These are phyloP conservation scores for Diplodus puntazzo DNA, from an alignment of 2,797 vertebrate genomes.

Conservation along the genomic window DNA sequence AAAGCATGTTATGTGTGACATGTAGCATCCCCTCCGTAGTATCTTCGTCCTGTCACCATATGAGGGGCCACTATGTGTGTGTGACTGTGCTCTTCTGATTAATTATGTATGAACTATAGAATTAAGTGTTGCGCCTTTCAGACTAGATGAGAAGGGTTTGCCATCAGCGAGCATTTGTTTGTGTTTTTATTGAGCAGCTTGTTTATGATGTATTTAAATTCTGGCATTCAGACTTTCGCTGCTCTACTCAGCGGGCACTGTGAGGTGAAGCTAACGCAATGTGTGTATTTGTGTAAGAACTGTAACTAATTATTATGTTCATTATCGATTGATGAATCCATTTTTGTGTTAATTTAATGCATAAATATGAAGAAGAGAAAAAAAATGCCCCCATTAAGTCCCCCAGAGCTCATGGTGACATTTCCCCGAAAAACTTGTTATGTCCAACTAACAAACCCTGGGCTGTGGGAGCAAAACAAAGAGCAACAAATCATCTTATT, in stretches of 20 bases:
- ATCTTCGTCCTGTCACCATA: not conserved
- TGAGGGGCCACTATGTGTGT: not conserved
- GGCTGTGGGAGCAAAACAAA: not conserved
- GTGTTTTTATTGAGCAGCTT: not conserved
- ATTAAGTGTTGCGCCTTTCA: not conserved
- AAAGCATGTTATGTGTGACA: conserved; percentile 47
- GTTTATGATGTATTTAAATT: not conserved
- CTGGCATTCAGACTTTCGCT: not conserved
- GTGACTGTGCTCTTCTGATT: not conserved
- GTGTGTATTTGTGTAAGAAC: conserved; percentile 2
- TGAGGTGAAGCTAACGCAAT: not conserved
- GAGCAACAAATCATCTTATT: conserved; percentile 5
- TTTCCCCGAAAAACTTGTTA: not conserved
- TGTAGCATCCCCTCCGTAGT: not conserved
- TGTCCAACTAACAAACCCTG: conserved; percentile 1
- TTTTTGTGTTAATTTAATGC: conserved; percentile 4
- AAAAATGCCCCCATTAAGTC: conserved; percentile 9
- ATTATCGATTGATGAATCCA: not conserved
- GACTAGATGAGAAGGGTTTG: not conserved
- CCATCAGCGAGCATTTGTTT: conserved; percentile 1
- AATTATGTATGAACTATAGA: not conserved
- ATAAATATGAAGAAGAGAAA: not conserved
- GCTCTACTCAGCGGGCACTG: not conserved
- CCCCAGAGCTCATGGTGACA: not conserved
- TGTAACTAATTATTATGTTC: not conserved